These are phyloP conservation scores for Homalodisca vitripennis DNA, from an alignment of 1,140 invertebrate genomes.

Conservation along the genomic window DNA sequence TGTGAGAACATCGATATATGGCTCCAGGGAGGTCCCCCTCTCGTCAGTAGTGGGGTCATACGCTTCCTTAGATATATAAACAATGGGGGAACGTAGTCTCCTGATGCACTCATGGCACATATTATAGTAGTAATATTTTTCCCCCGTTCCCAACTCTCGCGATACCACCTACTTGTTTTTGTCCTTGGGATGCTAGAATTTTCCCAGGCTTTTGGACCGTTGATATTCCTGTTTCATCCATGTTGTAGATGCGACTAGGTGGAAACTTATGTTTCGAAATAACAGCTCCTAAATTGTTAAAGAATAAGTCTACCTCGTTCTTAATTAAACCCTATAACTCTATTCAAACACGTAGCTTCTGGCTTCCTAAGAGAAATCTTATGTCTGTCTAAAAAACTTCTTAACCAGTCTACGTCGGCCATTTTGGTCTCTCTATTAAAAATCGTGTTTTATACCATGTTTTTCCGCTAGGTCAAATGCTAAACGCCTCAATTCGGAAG, in stretches of 20 bases:
- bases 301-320: background rate
- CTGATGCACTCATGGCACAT: background rate
- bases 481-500: too few relatives aligned
- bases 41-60: background rate
- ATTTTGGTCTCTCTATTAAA: too few relatives aligned
- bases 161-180: background rate
- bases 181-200: background rate
- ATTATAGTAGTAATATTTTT: background rate
- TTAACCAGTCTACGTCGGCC: too few relatives aligned
- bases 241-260: background rate
- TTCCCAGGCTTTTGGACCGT: background rate
- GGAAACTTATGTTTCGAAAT: too few relatives aligned
- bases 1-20: constrained; percentile 36
- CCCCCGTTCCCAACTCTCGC: background rate
- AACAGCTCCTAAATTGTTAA: too few relatives aligned
- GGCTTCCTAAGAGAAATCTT: too few relatives aligned
- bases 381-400: too few relatives aligned
- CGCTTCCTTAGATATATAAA: background rate
- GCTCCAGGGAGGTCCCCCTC: background rate
- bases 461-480: too few relatives aligned
- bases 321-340: too few relatives aligned
- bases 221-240: background rate
- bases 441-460: too few relatives aligned
- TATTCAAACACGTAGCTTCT: too few relatives aligned
- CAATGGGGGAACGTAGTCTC: background rate